A percentile compares a stretch with the other conserved stretches of the same genome.
phyloP scores from a whole-genome alignment of 1,140 invertebrate genomes.

The Pentalonia nigronervosa region DNA sequence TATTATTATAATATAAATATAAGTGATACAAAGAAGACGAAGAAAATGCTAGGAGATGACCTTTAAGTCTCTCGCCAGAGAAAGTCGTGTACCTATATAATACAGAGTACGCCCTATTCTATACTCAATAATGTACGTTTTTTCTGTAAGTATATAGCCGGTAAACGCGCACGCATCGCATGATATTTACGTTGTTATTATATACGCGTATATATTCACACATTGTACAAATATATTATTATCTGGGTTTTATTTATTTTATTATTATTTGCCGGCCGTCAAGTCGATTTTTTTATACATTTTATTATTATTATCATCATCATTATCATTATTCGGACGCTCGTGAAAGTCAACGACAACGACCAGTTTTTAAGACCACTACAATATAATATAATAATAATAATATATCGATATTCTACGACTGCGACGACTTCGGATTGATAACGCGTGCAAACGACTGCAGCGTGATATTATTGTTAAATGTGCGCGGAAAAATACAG shows the following conservation, averaged over 20 bases:
- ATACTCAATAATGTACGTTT: background rate
- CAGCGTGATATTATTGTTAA: background rate
- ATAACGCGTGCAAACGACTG: slow-evolving; percentile 43
- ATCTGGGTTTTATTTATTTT: background rate
- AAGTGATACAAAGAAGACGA: background rate
- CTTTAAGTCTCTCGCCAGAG: background rate
- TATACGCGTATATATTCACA: background rate
- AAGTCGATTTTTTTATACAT: background rate
- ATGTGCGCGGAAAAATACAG: background rate
- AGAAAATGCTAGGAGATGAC: background rate
- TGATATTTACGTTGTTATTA: background rate
- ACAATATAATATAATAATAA: background rate
- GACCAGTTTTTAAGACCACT: slow-evolving; percentile 5
- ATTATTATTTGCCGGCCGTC: background rate
- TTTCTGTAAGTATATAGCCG: background rate
- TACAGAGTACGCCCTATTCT: background rate
- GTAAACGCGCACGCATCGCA: background rate
- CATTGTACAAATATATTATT: background rate
- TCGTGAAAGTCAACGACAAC: slow-evolving; percentile 20
- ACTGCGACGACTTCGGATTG: slow-evolving; percentile 31
- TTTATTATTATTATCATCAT: background rate
- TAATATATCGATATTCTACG: background rate
- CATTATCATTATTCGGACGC: background rate
- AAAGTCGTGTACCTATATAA: slow-evolving; percentile 8
- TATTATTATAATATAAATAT: background rate